A percentile compares a stretch with the other conserved stretches of the same genome.
phyloP scores from a whole-genome alignment of 1,140 invertebrate species.

The Drosophila obscura region DNA sequence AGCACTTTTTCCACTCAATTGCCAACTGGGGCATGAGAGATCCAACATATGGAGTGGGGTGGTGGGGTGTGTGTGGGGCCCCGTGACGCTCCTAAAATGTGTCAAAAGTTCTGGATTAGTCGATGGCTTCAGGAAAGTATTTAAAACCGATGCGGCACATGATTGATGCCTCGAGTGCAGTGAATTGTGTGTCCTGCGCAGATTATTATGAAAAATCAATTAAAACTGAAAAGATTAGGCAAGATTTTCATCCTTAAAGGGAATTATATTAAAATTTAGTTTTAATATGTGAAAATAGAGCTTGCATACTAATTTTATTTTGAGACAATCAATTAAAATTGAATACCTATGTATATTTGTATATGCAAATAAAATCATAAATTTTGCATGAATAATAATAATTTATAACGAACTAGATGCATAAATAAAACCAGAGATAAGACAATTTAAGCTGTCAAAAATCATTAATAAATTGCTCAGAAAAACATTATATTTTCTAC shows the following conservation, averaged over 20 bases:
- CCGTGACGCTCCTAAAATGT: conserved; percentile 54
- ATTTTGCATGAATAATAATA: conserved; percentile 17
- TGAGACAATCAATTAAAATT: too few species aligned
- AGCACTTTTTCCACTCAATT: conserved; percentile 65
- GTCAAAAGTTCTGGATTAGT: conserved; percentile 72
- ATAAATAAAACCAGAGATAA: conserved; percentile 23
- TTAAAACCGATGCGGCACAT: conserved; percentile 39
- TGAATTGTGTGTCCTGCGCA: neutral
- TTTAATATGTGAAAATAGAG: too few species aligned
- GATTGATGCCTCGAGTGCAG: conserved; percentile 32
- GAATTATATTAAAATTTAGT: too few species aligned
- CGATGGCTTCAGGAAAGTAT: conserved; percentile 58
- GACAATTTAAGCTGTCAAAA: conserved; percentile 6
- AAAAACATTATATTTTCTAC: neutral
- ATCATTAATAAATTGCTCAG: neutral
- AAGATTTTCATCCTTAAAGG: neutral
- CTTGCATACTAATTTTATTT: too few species aligned
- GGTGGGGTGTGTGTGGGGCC: neutral
- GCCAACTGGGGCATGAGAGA: conserved; percentile 70
- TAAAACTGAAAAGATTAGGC: neutral
- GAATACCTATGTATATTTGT: too few species aligned
- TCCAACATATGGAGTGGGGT: neutral
- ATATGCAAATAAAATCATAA: conserved; percentile 6
- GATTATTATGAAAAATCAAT: conserved; percentile 9
- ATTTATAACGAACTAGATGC: neutral